phyloP scores from a whole-genome alignment of 2,113 vertebrate species.

The Cavia aperea region DNA sequence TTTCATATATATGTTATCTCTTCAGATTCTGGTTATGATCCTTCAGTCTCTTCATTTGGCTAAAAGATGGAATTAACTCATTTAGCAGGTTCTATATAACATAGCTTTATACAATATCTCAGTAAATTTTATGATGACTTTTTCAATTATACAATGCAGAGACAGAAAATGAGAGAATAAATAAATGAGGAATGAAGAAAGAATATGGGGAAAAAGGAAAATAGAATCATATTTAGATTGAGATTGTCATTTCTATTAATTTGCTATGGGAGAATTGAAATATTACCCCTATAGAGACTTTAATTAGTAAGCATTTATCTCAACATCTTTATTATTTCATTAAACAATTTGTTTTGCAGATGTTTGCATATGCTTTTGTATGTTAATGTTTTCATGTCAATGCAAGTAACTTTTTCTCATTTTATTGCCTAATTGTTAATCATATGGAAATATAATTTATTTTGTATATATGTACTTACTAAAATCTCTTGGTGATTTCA shows the following conservation, averaged over 20 bases:
- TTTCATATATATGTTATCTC: background rate
- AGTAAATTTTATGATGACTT: background rate
- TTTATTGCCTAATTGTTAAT: background rate
- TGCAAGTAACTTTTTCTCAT: background rate
- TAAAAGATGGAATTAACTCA: background rate
- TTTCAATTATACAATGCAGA: background rate
- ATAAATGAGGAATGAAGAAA: background rate
- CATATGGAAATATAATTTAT: background rate
- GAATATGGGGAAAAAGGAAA: no score
- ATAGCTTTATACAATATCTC: background rate
- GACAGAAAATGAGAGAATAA: background rate
- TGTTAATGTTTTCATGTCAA: background rate
- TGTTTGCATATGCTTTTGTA: background rate
- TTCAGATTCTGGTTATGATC: background rate
- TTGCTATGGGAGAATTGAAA: background rate
- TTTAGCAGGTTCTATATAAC: background rate
- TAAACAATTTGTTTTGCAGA: background rate
- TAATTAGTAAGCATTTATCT: background rate
- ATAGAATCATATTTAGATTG: background rate
- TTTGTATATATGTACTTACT: background rate
- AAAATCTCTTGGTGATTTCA: background rate
- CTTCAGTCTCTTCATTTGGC: background rate
- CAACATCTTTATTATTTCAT: background rate
- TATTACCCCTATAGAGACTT: background rate
- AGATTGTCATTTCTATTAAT: background rate